Base-by-base conservation (phyloP, 2,888 invertebrate genomes). In the Sminthurides aquaticus region DNA sequence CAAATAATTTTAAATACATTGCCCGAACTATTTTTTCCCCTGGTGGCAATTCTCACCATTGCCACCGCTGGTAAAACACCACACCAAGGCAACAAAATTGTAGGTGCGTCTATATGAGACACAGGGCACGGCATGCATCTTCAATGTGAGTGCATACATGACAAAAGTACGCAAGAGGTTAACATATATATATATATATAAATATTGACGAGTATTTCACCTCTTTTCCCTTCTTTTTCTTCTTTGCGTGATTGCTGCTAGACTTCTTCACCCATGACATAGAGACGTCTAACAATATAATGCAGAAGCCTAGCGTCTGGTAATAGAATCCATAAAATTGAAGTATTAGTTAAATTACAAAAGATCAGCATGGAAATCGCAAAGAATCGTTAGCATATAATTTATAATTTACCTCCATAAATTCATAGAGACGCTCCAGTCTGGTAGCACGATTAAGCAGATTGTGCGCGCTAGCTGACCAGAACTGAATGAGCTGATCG, bases 321-420 rank as follows among this genome's bases (percentile, higher is more conserved):
- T 57, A 56, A 34, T 60, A 49, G 25, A 26, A 3, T 24, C 22
- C 22, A 58, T 58, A 11, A 20, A 11, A 26, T 57, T 15, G 24
- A 52, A 15, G 20, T 5, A 20, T 5, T 8, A 52, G 22, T 5
- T 15, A 20, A 22, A 15, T 2, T 25, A 8, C 11, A 56, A 56
- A 15, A 5, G 56, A 56, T 22, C 18, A 56, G 20, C 3, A n/a
- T n/a, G n/a, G n/a, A n/a, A n/a, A n/a, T n/a, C n/a, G n/a, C n/a
- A n/a, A n/a, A n/a, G n/a, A n/a, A n/a, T n/a, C n/a, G n/a, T n/a
- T n/a, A n/a, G n/a, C n/a, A n/a, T n/a, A n/a, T n/a, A n/a, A n/a
- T n/a, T n/a, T n/a, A n/a, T 26, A 43, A 57, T 29, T 34, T 43
- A 71, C 70, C 67, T 71, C 70, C 22, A 67, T 29, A 34, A 69